These are phyloP conservation scores for Trichonephila inaurata DNA, from an alignment of 1,140 invertebrate genomes.

Conservation along the genomic window DNA sequence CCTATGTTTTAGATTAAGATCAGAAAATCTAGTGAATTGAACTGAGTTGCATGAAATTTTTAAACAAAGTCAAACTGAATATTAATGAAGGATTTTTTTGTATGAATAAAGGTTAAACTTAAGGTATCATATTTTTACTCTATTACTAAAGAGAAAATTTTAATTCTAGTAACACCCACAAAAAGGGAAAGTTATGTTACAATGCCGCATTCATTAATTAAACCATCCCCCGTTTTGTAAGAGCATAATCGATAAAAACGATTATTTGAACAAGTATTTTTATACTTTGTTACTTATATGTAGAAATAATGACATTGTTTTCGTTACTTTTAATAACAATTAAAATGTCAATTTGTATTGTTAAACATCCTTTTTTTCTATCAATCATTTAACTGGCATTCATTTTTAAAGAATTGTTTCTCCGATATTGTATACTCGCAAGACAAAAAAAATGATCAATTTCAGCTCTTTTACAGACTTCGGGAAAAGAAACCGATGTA, in stretches of 20 bases:
- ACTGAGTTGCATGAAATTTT: no score
- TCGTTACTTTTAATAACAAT: not conserved
- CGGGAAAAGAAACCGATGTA: not conserved
- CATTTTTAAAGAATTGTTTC: not conserved
- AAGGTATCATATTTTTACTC: no score
- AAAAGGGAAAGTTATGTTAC: not conserved
- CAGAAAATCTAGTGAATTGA: no score
- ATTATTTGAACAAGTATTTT: not conserved
- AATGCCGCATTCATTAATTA: not conserved
- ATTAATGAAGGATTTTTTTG: no score
- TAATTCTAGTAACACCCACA: not conserved
- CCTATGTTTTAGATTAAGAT: no score
- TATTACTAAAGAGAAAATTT: not conserved
- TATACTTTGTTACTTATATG: constrained; percentile 5
- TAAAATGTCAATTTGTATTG: not conserved
- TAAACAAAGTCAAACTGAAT: no score
- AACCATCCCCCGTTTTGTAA: not conserved
- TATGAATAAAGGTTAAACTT: no score
- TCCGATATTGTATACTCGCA: not conserved
- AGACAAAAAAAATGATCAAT: not conserved
- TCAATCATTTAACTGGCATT: not conserved
- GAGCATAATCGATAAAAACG: not conserved
- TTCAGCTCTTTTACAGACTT: not conserved
- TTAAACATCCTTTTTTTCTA: not conserved
- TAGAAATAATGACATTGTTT: not conserved